Evolutionary conservation across 2,113 vertebrate species (phyloP), one percentile per base, ranked within the genome.

Genomic region (Zingel zingel): DNA sequence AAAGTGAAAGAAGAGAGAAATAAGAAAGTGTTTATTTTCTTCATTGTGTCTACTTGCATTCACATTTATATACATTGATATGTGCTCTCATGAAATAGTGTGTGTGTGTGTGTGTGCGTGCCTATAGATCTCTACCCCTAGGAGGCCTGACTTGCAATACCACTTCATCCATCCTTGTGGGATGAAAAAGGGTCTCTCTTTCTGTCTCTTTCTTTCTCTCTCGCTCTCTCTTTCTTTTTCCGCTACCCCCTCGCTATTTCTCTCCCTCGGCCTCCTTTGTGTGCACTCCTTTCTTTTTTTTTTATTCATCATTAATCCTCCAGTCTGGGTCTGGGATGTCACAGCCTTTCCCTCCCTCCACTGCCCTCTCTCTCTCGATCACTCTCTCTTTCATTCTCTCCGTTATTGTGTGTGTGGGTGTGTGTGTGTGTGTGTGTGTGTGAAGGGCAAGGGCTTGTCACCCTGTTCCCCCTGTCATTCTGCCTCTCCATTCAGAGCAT

Each of bases 301-400:
- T 87, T 84, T 91, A 88, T 90, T 91, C 84, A 75, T 91, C 92
- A 93, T 93, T 92, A 92, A 93, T 92, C 88, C 91, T 93, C 62
- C 65, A 85, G 83, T 90, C 89, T 82, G 82, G 82, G 86, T 88
- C 80, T 65, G 79, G 82, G 85, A 85, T 92, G 84, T 91, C 90
- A 89, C 81, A 87, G 81, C 79, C 83, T 79, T 83, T 79, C 82
- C 84, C 87, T 86, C 86, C 86, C 76, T 79, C 86, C 63, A 13
- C 69, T 79, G 87, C 84, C 82, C 83, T 84, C 82, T 83, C 68
- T 43, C 78, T 56, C 33, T 13, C 36, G 14, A 61, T 63, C 73
- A 64, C 71, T 85, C 77, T 64, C 14, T 12, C 76, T 57, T 54
- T 57, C 53, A 85, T 43, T 66, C 61, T 71, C 65, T 25, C 21